Evolutionary conservation across 1,140 invertebrate species (phyloP).

Genomic region (Drosophila asahinai): DNA sequence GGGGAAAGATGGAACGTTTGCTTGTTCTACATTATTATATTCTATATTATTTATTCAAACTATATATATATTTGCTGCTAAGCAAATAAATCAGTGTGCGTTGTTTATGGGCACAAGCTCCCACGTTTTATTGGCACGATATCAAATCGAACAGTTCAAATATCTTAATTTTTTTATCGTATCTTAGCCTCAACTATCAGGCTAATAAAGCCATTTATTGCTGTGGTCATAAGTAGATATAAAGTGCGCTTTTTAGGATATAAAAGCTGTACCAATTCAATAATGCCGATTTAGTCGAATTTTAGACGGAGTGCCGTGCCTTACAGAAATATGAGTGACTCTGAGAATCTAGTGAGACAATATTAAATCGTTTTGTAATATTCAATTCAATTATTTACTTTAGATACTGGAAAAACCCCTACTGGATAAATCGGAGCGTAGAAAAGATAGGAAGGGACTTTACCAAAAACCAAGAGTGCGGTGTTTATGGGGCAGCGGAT

Average conservation of each 20-base stretch:
- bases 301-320: neutral
- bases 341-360: slow-evolving; percentile 48
- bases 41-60: too few species aligned
- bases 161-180: slow-evolving; percentile 6
- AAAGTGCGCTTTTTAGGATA: neutral
- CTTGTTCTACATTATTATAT: too few species aligned
- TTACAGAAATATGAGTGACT: slow-evolving; percentile 39
- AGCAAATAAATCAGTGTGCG: neutral
- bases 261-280: neutral
- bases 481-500: slow-evolving; percentile 45
- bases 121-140: neutral
- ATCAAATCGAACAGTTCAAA: neutral
- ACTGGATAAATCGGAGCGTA: neutral
- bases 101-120: neutral
- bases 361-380: neutral
- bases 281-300: neutral
- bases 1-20: too few species aligned
- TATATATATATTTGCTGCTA: too few species aligned
- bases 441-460: slow-evolving; percentile 3
- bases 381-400: neutral
- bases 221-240: neutral
- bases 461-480: neutral
- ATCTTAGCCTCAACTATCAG: slow-evolving; percentile 1
- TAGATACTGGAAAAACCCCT: neutral
- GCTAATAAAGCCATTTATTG: neutral